These are phyloP conservation scores for Mamestra configurata DNA, from an alignment of 1,140 invertebrate species.

Conservation along the genomic window DNA sequence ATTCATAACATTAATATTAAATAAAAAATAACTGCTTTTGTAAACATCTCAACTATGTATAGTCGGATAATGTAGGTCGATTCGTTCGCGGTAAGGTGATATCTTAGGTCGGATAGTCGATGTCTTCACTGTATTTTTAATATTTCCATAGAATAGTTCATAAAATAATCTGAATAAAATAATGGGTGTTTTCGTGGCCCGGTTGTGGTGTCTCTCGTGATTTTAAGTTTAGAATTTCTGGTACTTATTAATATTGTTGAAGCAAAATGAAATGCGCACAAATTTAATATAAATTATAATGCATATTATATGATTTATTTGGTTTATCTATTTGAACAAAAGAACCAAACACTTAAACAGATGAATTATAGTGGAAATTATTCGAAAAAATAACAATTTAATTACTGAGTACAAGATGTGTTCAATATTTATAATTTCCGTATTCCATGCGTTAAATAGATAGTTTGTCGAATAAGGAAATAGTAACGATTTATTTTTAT, in stretches of 20 bases:
- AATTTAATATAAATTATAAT: conserved; percentile 13
- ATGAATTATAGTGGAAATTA: too few relatives aligned
- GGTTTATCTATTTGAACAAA: too few relatives aligned
- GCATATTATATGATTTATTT: too few relatives aligned
- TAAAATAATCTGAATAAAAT: conserved; percentile 47
- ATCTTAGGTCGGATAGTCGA: conserved; percentile 78
- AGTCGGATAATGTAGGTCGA: conserved; percentile 67
- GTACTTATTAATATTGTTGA: background rate
- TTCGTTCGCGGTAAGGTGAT: conserved; percentile 70
- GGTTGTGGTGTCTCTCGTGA: conserved; percentile 12
- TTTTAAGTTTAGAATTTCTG: background rate
- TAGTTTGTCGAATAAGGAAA: too few relatives aligned
- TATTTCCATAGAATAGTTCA: conserved; percentile 77
- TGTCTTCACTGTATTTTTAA: conserved; percentile 85
- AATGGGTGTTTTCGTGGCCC: conserved; percentile 6
- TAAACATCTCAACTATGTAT: conserved; percentile 71
- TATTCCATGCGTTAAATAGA: too few relatives aligned
- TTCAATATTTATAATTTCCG: background rate
- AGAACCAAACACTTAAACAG: too few relatives aligned
- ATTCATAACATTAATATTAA: conserved; percentile 37
- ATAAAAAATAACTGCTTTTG: conserved; percentile 64
- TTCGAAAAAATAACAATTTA: too few relatives aligned
- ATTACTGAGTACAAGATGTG: background rate
- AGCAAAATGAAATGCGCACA: conserved; percentile 42
- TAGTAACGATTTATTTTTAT: too few relatives aligned